These are phyloP conservation scores for Labeo catla DNA, from an alignment of 2,113 vertebrate genomes.

Conservation along the genomic window DNA sequence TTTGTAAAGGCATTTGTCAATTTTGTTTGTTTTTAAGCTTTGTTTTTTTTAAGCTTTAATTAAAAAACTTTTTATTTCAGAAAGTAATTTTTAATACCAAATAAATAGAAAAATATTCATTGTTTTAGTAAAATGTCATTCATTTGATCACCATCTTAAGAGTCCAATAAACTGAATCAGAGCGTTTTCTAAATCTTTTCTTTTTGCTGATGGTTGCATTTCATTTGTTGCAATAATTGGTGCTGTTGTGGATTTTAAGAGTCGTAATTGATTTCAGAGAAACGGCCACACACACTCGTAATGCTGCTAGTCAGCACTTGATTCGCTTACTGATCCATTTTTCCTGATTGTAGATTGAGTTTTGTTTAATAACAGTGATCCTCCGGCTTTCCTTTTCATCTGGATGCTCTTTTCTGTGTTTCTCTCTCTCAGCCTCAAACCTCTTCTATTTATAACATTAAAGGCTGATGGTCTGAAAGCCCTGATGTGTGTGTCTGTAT, in stretches of 20 bases:
- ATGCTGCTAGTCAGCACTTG: background rate
- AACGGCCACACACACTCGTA: background rate
- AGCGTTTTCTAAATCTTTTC: background rate
- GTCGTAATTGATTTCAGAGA: constrained; percentile 3
- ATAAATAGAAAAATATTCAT: too few species aligned
- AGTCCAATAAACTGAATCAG: background rate
- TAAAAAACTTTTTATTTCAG: too few species aligned
- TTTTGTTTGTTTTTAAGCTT: too few species aligned
- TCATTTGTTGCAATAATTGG: background rate
- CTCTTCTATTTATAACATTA: constrained; percentile 28
- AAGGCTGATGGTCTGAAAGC: background rate
- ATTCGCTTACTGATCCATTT: background rate
- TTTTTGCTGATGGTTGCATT: background rate
- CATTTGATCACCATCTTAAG: background rate
- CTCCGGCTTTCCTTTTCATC: background rate
- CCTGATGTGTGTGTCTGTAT: background rate
- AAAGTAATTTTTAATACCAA: too few species aligned
- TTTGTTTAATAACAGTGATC: background rate
- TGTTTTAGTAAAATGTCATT: background rate
- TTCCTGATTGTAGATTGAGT: background rate
- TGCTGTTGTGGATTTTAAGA: background rate
- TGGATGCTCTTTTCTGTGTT: constrained; percentile 10
- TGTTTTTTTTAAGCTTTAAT: too few species aligned
- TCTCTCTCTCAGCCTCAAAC: background rate
- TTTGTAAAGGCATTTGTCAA: too few species aligned